Conservation (phyloP, 2,797 vertebrate genomes). For the Sitta carolinensis region DNA sequence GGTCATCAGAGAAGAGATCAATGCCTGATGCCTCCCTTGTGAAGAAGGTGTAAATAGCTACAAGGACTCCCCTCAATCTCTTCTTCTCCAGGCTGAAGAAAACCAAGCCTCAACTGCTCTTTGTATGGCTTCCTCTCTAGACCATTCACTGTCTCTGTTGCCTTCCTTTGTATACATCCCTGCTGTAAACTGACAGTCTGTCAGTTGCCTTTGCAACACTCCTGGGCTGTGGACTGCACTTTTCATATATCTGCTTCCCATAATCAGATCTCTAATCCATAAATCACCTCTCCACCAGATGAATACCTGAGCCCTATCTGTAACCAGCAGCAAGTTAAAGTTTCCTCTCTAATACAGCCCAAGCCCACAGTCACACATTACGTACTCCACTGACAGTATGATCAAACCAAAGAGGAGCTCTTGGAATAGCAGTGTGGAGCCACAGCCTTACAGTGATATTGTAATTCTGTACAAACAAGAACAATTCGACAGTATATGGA, state of each 20-base stretch:
- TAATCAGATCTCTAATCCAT: neutral
- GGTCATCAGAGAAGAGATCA: neutral
- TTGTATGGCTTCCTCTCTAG: neutral
- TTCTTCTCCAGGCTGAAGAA: neutral
- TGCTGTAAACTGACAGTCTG: neutral
- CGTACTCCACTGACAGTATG: neutral
- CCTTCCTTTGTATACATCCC: neutral
- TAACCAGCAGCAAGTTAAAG: neutral
- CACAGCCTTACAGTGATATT: neutral
- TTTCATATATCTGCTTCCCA: neutral
- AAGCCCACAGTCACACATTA: fast-evolving
- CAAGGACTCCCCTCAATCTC: neutral
- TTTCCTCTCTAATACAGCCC: neutral
- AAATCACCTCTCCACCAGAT: neutral
- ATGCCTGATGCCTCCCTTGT: neutral
- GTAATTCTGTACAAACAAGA: neutral
- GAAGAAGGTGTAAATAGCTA: neutral
- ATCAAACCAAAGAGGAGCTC: neutral
- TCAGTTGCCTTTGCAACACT: neutral
- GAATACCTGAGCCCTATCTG: neutral
- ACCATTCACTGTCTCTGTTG: neutral
- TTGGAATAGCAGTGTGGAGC: neutral
- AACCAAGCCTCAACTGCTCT: neutral
- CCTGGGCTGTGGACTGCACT: neutral
- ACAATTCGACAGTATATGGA: neutral